Evolutionary conservation across 2,888 invertebrate genomes (phyloP).

Genomic region (Machimus atricapillus): DNA sequence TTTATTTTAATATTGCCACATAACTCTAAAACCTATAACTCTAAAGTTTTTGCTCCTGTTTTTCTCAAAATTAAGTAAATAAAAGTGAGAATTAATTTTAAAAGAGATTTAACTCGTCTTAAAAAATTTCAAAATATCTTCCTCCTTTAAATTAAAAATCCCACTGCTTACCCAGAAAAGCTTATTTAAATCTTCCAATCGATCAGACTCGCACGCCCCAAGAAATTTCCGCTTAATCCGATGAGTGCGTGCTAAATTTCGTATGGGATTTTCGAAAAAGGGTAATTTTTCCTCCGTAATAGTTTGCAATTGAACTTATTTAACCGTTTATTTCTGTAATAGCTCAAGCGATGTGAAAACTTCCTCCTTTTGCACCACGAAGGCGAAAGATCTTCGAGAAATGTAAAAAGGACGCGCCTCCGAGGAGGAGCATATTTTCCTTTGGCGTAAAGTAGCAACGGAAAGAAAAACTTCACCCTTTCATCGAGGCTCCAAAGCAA

Average conservation of each 20-base stretch:
- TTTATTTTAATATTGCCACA: too few species aligned
- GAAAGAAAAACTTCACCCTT: constrained; percentile 17
- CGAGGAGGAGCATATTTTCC: constrained; percentile 10
- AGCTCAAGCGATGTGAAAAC: not conserved
- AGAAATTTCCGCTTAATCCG: not conserved
- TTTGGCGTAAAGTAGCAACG: not conserved
- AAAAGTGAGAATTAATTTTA: too few species aligned
- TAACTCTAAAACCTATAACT: too few species aligned
- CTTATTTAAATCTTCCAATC: not conserved
- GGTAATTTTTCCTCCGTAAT: not conserved
- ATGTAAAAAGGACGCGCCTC: not conserved
- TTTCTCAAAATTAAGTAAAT: too few species aligned
- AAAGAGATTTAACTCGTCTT: too few species aligned
- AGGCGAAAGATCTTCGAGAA: not conserved
- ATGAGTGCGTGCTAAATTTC: not conserved
- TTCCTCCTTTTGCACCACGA: not conserved
- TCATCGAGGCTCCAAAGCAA: constrained; percentile 33
- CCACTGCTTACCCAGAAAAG: not conserved
- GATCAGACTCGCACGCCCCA: not conserved
- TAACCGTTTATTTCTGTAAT: constrained; percentile 22
- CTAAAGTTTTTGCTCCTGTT: too few species aligned
- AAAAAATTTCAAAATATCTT: not conserved
- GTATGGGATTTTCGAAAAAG: not conserved
- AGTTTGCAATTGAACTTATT: constrained; percentile 5
- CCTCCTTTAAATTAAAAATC: not conserved